Evolutionary conservation across 2,888 invertebrate genomes (phyloP), one percentile per base, ranked within the genome.

Genomic region (Drosophila phalerata): DNA sequence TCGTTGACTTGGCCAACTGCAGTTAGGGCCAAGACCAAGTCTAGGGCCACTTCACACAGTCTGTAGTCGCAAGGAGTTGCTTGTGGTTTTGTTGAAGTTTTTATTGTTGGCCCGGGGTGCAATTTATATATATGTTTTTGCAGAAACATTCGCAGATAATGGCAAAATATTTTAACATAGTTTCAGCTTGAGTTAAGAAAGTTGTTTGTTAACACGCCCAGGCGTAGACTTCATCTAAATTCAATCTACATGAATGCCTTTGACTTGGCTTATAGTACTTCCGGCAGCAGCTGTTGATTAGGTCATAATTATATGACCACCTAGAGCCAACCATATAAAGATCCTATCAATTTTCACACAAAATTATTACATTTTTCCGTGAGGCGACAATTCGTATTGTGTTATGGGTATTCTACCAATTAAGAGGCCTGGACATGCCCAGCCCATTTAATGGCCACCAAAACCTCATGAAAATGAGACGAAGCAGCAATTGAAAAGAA

Each of bases 341-440:
- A 80, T 85, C 72, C 60, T 84, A 86, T 84, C 69, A 79, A 57
- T 79, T 81, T 85, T 80, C 83, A 73, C 85, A 86, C 85, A 81
- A 86, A 79, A 79, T 79, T 80, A 85, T 78, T 69, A 81, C 79
- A 75, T 73, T 71, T 66, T 80, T 48, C 67, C 65, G 61, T 49
- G 43, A 62, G 61, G 64, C 81, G 77, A 64, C 73, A 63, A 80
- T 71, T 63, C 42, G 62, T 69, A 52, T 65, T 71, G 34, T 60
- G 58, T 25, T 40, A 38, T 38, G 48, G 43, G 43, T 42, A 74
- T 77, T 80, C 79, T 75, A 79, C 77, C 83, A 83, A 83, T 83
- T 85, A 85, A 81, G 64, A 64, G 73, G 17, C 43, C 67, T 57
- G 38, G 69, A 32, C 47, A 60, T 65, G 66, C 49, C 76, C 60